These are phyloP conservation scores for Accipiter cooperii DNA, from an alignment of 2,113 vertebrate genomes.

Conservation along the genomic window DNA sequence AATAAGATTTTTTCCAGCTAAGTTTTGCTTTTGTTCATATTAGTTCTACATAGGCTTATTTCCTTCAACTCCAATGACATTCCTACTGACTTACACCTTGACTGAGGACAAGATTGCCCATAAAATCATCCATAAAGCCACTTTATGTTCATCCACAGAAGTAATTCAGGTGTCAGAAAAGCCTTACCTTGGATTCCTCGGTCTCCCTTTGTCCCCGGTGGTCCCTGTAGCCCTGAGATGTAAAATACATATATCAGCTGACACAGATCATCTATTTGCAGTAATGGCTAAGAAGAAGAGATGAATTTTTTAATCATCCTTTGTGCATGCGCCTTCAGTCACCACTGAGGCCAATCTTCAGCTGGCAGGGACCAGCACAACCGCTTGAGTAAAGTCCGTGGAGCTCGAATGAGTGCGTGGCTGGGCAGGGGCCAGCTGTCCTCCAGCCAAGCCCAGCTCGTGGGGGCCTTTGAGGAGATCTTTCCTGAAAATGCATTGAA, in stretches of 20 bases:
- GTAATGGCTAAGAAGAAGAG: not conserved
- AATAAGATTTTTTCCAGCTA: not conserved
- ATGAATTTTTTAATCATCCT: not conserved
- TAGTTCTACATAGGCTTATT: not conserved
- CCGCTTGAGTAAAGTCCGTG: not conserved
- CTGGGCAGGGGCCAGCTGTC: constrained; percentile 9
- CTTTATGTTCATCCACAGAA: not conserved
- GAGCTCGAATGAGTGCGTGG: not conserved
- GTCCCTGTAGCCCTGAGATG: constrained; percentile 61
- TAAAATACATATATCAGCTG: constrained; percentile 21
- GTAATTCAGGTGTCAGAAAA: constrained; percentile 12
- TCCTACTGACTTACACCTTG: not conserved
- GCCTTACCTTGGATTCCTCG: constrained; percentile 60
- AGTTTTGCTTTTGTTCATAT: not conserved
- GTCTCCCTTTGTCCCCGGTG: constrained; percentile 58
- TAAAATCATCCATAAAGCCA: constrained; percentile 43
- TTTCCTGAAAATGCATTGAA: not conserved
- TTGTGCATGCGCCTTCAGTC: not conserved
- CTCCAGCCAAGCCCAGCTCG: not conserved
- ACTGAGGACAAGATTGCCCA: not conserved
- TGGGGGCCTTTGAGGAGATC: not conserved
- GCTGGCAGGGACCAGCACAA: not conserved
- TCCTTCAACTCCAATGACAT: not conserved
- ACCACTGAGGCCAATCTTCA: not conserved
- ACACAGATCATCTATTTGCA: not conserved